Conservation (phyloP, 2,113 vertebrate genomes). For the Equus quagga region DNA sequence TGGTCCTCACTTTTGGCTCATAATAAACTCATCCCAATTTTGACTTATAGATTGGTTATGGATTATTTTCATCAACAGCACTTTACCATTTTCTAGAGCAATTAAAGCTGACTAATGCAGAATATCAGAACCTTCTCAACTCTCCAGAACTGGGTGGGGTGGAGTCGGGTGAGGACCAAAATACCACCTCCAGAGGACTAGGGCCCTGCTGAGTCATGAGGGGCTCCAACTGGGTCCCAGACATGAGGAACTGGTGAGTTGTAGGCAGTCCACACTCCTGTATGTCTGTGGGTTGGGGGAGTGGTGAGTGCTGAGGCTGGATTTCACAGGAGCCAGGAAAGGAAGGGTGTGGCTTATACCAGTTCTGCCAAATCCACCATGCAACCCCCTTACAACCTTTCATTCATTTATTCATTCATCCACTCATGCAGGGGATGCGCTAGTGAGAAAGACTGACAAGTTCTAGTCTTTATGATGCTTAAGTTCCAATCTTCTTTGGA, state of each 20-base stretch:
- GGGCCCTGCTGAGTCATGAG: not conserved
- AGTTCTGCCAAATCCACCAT: not conserved
- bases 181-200: not conserved
- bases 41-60: too few relatives aligned
- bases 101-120: not conserved
- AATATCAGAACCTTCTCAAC: not conserved
- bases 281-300: not conserved
- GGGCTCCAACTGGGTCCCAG: not conserved
- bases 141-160: not conserved
- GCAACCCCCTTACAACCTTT: not conserved
- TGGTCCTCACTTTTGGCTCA: too few relatives aligned
- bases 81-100: constrained; percentile 1
- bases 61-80: not conserved
- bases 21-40: too few relatives aligned
- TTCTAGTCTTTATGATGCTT: not conserved
- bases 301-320: not conserved
- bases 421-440: not conserved
- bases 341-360: not conserved
- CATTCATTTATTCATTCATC: not conserved
- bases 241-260: not conserved
- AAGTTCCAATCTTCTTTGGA: not conserved
- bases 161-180: not conserved
- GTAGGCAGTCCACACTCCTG: too few relatives aligned
- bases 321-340: not conserved
- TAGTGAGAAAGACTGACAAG: not conserved